Evolutionary conservation across 1,140 invertebrate genomes (phyloP), one percentile per base, ranked within the genome.

Genomic region (Oryzaephilus surinamensis): DNA sequence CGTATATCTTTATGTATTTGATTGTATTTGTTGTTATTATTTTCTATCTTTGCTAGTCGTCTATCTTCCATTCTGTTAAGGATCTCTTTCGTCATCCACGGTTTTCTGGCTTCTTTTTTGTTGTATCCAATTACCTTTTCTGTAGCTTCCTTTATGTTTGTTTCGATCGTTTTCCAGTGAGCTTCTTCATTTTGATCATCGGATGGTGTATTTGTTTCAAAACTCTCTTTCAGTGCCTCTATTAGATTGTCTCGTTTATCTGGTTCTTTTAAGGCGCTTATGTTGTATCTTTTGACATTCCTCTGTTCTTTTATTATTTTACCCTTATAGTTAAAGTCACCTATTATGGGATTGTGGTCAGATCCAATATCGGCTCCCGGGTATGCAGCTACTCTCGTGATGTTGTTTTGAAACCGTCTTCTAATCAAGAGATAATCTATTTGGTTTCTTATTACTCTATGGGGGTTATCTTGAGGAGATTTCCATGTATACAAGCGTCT

Each of bases 91-190:
- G 27, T 28, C n/a, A 6, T n/a, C 27, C 27, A 28, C n/a, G 4
- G 4, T n/a, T 28, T 4, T n/a, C n/a, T 28, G 4, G 4, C 6
- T 4, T 28, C 14, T 28, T n/a, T 28, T 28, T 4, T n/a, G 15
- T 32, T 60, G 59, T 15, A 60, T 17, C 28, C 54, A 34, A 20
- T 4, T 20, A 4, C 8, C 4, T 5, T 20, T 8, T 20, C 19
- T 20, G 8, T 20, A 5, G 8, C 8, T 8, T 20, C 8, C 8
- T 4, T 20, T 8, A 4, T 5, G 8, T 4, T 5, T 20, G 4
- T 4, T 4, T 4, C 8, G 4, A 20, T 5, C 4, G 4, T 8
- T 20, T 20, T 20, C 8, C 4, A 4, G 4, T 5, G 4, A 20
- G 4, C 19, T 5, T 20, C 4, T 20, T 20, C 8, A 8, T 4